phyloP scores from a whole-genome alignment of 2,888 invertebrate genomes.

The Eilema depressum region DNA sequence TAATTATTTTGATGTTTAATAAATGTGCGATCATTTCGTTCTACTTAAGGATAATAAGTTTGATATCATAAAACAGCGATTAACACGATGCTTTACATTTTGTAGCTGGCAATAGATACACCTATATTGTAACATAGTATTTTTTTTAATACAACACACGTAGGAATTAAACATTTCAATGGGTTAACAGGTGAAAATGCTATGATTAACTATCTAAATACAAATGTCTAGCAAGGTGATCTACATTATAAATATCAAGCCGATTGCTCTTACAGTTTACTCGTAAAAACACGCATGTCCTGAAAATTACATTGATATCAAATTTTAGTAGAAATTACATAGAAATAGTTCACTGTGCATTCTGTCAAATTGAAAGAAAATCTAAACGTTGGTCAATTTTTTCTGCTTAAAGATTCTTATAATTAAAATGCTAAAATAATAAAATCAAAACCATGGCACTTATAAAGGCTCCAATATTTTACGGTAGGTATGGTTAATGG shows the following conservation, averaged over 20 bases:
- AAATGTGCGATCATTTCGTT: background rate
- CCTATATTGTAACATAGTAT: constrained; percentile 8
- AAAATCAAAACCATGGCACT: background rate
- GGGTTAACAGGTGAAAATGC: constrained; percentile 46
- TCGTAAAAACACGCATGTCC: constrained; percentile 23
- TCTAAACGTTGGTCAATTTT: background rate
- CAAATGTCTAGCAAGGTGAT: constrained; percentile 43
- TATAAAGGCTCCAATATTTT: background rate
- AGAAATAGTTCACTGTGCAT: constrained; percentile 26
- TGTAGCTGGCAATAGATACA: background rate
- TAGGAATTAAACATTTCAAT: constrained; percentile 40
- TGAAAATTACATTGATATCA: constrained; percentile 23
- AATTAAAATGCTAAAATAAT: background rate
- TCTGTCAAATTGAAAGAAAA: background rate
- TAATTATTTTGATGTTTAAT: background rate
- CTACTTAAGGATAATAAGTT: background rate
- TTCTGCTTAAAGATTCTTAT: no score
- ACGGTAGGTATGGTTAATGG: background rate
- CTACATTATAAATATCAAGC: constrained; percentile 25
- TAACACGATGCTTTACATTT: constrained; percentile 7
- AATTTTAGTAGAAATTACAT: constrained; percentile 3
- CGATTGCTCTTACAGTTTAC: constrained; percentile 25
- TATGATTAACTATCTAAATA: constrained; percentile 44
- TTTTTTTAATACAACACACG: constrained; percentile 32
- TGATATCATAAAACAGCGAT: background rate